A percentile compares a stretch with the other conserved stretches of the same genome.
Evolutionary conservation across 2,888 invertebrate species (phyloP).

Genomic region (Idaea aversata): DNA sequence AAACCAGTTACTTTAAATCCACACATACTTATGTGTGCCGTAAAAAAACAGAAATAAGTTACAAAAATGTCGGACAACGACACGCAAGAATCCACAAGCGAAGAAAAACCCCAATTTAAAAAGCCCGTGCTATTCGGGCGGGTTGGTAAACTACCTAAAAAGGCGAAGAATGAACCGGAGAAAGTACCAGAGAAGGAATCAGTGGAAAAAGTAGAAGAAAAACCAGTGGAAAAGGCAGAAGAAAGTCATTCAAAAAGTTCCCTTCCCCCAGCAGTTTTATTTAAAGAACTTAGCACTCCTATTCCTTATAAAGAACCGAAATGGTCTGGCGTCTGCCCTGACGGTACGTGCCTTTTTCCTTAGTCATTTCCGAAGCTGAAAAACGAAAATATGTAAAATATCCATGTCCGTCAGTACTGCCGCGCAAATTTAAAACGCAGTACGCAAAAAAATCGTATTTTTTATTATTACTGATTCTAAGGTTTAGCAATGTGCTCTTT

Average conservation of each 20-base stretch:
- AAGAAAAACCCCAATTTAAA: slow-evolving; percentile 66
- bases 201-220: slow-evolving; percentile 18
- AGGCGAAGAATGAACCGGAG: slow-evolving; percentile 44
- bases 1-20: slow-evolving; percentile 26
- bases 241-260: slow-evolving; percentile 40
- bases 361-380: not conserved
- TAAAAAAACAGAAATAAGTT: not conserved
- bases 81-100: slow-evolving; percentile 32
- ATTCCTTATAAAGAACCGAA: slow-evolving; percentile 88
- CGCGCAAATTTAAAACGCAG: no score
- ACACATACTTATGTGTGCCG: not conserved
- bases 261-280: slow-evolving; percentile 50
- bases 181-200: slow-evolving; percentile 32
- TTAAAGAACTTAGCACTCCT: slow-evolving; percentile 62
- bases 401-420: not conserved
- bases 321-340: slow-evolving; percentile 87
- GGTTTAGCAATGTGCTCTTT: no score
- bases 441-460: no score
- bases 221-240: slow-evolving; percentile 23
- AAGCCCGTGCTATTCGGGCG: slow-evolving; percentile 78
- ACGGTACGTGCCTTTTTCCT: slow-evolving; percentile 40
- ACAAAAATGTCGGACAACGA: slow-evolving; percentile 35
- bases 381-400: not conserved
- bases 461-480: no score
- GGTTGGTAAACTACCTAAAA: slow-evolving; percentile 76